Percentiles rank a stretch among this genome's conserved stretches.
phyloP scores from a whole-genome alignment of 2,888 invertebrate species.

The Diarsia brunnea region DNA sequence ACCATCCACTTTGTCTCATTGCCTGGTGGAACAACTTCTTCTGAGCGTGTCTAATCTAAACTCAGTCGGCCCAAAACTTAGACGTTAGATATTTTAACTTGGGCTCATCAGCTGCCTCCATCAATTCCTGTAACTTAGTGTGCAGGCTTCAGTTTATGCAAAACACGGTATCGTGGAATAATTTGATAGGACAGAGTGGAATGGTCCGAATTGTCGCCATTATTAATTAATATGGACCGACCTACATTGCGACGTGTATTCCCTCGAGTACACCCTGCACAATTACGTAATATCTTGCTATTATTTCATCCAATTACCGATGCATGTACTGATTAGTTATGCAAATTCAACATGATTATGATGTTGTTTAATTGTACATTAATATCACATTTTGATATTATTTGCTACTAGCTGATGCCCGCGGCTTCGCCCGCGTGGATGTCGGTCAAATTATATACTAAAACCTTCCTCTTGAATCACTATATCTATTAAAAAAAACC shows the following conservation, averaged over 20 bases:
- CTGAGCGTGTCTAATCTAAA: neutral
- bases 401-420: no score
- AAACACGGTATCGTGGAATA: neutral
- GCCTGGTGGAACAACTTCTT: neutral
- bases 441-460: no score
- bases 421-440: no score
- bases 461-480: no score
- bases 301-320: slow-evolving; percentile 35
- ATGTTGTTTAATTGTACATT: neutral
- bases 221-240: slow-evolving; percentile 44
- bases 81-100: neutral
- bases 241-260: slow-evolving; percentile 38
- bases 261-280: slow-evolving; percentile 27
- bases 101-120: neutral
- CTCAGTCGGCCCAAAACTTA: neutral
- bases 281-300: slow-evolving; percentile 45
- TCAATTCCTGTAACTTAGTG: neutral
- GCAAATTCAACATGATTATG: slow-evolving; percentile 39
- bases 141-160: neutral
- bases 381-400: neutral
- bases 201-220: slow-evolving; percentile 25
- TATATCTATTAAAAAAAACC: no score
- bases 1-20: neutral
- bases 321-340: slow-evolving; percentile 44
- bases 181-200: neutral